Evolutionary conservation across 2,113 vertebrate species (phyloP).

Genomic region (Australoheros scitulus): DNA sequence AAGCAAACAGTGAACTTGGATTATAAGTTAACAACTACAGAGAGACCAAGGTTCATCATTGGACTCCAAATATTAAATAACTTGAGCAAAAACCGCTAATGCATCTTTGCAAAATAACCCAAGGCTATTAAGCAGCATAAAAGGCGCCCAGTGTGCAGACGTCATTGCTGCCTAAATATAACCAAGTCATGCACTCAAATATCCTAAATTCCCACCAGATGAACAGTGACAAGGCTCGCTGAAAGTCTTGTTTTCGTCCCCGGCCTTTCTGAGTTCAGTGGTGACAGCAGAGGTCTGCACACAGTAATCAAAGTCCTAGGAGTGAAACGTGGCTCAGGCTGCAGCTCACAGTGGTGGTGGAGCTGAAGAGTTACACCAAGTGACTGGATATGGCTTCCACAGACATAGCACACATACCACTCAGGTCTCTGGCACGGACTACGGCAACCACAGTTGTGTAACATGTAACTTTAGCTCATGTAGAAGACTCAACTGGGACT

Average conservation of each 20-base stretch:
- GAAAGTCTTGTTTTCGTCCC: background rate
- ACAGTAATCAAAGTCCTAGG: background rate
- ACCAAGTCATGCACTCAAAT: background rate
- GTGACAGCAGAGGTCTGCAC: background rate
- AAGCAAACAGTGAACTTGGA: background rate
- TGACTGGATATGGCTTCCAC: constrained; percentile 30
- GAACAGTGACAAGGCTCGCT: background rate
- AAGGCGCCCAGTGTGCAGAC: background rate
- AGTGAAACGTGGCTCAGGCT: background rate
- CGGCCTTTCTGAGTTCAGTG: background rate
- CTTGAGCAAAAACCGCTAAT: background rate
- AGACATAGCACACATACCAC: constrained; percentile 64
- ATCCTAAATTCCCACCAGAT: constrained; percentile 1
- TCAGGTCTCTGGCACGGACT: constrained; percentile 40
- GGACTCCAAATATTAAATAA: background rate
- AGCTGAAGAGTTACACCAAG: constrained; percentile 1
- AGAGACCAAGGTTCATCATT: background rate
- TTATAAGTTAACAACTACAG: background rate
- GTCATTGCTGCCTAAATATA: constrained; percentile 1
- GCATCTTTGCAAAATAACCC: background rate
- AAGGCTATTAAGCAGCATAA: background rate
- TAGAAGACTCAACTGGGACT: background rate
- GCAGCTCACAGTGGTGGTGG: background rate
- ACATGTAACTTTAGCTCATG: constrained; percentile 42
- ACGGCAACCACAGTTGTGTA: constrained; percentile 53